Conservation (phyloP, 1,140 invertebrate genomes). For the Drosophila bocqueti region DNA sequence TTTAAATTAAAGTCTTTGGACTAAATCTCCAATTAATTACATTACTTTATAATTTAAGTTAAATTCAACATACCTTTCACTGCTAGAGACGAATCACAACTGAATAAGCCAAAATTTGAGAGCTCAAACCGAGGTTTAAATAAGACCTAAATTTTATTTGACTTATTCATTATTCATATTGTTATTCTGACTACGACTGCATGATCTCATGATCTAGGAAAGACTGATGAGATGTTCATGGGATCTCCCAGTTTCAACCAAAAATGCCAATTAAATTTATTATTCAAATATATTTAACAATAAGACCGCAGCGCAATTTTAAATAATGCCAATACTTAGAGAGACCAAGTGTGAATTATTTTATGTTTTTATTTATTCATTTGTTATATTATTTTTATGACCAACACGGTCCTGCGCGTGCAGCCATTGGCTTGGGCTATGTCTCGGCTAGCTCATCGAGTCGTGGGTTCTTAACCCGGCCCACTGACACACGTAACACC, state of each 20-base stretch:
- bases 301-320: constrained; percentile 8
- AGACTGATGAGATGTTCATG: background rate
- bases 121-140: background rate
- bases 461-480: too few relatives aligned
- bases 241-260: constrained; percentile 11
- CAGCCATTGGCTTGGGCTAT: too few relatives aligned
- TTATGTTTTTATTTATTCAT: too few relatives aligned
- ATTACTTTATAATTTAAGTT: background rate
- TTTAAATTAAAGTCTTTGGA: background rate
- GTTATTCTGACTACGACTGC: background rate
- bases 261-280: background rate
- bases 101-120: background rate
- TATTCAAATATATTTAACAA: constrained; percentile 15
- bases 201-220: constrained; percentile 2
- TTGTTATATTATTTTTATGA: too few relatives aligned
- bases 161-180: background rate
- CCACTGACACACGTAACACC: too few relatives aligned
- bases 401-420: too few relatives aligned
- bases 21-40: background rate
- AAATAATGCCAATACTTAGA: background rate
- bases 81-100: background rate
- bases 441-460: too few relatives aligned
- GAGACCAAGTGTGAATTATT: background rate
- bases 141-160: background rate
- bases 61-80: background rate